phyloP scores from a whole-genome alignment of 2,888 invertebrate species.

The Aleiodes leptofemur region DNA sequence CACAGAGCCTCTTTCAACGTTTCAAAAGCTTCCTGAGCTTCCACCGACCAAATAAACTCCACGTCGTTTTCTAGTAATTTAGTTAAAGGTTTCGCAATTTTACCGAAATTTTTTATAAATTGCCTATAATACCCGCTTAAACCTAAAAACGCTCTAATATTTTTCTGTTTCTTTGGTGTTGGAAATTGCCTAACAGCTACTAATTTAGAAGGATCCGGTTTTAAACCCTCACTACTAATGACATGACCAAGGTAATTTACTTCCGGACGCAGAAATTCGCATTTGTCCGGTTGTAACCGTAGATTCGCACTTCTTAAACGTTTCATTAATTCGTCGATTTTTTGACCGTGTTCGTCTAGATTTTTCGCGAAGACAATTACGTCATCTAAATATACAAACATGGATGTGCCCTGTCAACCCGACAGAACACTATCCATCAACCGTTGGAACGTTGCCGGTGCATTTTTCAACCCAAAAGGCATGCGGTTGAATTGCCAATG shows the following conservation, averaged over 20 bases:
- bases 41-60: background rate
- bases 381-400: constrained; percentile 20
- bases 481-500: constrained; percentile 33
- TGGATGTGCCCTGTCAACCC: constrained; percentile 28
- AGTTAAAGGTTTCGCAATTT: background rate
- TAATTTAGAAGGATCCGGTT: constrained; percentile 25
- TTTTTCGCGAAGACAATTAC: background rate
- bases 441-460: constrained; percentile 19
- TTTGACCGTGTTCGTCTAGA: background rate
- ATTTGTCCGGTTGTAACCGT: background rate
- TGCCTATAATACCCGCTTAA: background rate
- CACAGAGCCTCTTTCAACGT: background rate
- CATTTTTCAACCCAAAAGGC: constrained; percentile 37
- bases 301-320: background rate
- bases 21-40: constrained; percentile 10
- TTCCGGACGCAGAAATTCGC: constrained; percentile 12
- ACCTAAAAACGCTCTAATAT: constrained; percentile 26
- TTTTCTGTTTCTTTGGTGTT: constrained; percentile 18
- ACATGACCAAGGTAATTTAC: constrained; percentile 32
- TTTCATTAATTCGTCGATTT: background rate
- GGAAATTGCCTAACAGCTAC: constrained; percentile 29
- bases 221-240: constrained; percentile 26
- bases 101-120: background rate
- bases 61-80: background rate
- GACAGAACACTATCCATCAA: constrained; percentile 19